Percentiles rank a stretch among this genome's conserved stretches.
Conservation (phyloP, 2,888 invertebrate species). For the Choristoneura rosaceana region DNA sequence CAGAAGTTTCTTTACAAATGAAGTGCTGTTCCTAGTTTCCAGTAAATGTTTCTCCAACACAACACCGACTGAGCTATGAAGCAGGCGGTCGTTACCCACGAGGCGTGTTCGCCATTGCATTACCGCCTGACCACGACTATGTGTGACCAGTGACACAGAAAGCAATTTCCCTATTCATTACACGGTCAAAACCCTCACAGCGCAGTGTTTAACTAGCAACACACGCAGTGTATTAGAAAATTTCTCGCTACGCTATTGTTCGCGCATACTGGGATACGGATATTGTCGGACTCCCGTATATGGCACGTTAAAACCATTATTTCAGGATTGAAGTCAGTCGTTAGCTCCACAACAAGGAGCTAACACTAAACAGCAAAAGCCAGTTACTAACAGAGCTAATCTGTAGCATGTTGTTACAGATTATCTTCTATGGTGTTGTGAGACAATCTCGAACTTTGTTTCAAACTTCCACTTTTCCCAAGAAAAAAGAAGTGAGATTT, state of each 20-base stretch:
- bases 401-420: not conserved
- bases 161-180: not conserved
- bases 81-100: conserved; percentile 7
- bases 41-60: conserved; percentile 3
- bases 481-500: too few species aligned
- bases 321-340: conserved; percentile 14
- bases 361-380: not conserved
- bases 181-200: not conserved
- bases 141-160: not conserved
- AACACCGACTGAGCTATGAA: conserved; percentile 9
- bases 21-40: not conserved
- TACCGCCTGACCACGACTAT: not conserved
- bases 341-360: conserved; percentile 8
- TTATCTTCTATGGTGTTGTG: not conserved
- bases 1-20: not conserved
- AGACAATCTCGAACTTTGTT: too few species aligned
- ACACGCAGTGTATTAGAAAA: not conserved
- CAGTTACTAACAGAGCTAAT: not conserved
- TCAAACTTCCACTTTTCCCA: too few species aligned
- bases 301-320: conserved; percentile 21
- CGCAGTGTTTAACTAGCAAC: not conserved
- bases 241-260: not conserved
- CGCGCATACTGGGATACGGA: conserved; percentile 3
- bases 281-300: conserved; percentile 15
- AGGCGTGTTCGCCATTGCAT: not conserved